Evolutionary conservation across 2,888 invertebrate species (phyloP).

Genomic region (Limnephilus lunatus): DNA sequence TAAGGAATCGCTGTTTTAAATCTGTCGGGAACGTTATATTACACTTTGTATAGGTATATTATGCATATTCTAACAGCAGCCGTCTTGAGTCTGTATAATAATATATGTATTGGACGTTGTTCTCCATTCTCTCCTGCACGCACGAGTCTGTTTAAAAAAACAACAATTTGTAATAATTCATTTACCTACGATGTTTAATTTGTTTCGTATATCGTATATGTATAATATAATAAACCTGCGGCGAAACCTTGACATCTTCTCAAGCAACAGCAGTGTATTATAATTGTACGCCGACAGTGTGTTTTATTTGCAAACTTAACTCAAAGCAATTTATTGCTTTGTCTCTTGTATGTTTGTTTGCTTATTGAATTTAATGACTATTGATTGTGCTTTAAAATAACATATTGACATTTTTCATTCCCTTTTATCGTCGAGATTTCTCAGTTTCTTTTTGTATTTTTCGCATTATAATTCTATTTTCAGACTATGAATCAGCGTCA

Average conservation of each 20-base stretch:
- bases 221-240: background rate
- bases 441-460: background rate
- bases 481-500: no score
- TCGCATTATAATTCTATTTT: background rate
- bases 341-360: background rate
- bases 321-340: background rate
- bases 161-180: no score
- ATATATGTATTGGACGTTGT: background rate
- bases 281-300: background rate
- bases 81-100: background rate
- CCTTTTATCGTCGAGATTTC: background rate
- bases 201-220: background rate
- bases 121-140: background rate
- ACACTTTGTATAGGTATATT: no score
- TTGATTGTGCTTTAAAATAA: background rate
- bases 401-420: background rate
- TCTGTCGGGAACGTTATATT: no score
- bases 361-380: background rate
- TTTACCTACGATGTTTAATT: background rate
- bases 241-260: background rate
- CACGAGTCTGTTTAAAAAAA: background rate
- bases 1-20: background rate
- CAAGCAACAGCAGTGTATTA: background rate
- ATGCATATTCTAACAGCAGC: background rate
- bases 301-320: background rate